Evolutionary conservation across 2,888 invertebrate genomes (phyloP), one percentile per base, ranked within the genome.

Genomic region (Drosophila mettleri): DNA sequence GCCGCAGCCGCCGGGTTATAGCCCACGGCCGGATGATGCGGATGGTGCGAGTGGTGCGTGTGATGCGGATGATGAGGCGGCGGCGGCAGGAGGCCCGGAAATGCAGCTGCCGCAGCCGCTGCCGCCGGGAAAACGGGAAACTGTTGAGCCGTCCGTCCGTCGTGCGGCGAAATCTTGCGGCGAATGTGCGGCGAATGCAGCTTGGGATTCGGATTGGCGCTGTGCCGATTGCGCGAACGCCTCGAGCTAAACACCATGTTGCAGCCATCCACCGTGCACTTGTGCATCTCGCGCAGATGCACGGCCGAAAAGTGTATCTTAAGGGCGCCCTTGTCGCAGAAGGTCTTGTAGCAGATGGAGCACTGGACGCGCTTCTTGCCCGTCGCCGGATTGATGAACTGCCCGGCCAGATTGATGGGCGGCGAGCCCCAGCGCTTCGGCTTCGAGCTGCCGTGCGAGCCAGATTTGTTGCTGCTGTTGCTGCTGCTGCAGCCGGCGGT

Each of bases 241-340:
- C 99, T 94, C 14, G 98, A 99, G 91, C 98, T 98, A 92, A 99
- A 99, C 97, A 98, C 98, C 98, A 99, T 99, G 91, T 97, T 98
- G 93, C 99, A 99, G 0, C 99, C 99, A 91, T 98, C 98, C 0
- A 99, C 98, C 0, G 99, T 99, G 92, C 99, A 99, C 93, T 98
- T 98, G 93, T 99, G 99, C 99, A 99, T 99, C 93, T 99, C 99
- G 38, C 99, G 95, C 65, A 99, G 93, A 91, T 99, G 99, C 14
- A 99, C 99, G 0, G 99, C 99, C 52, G 98, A 98, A 91, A 99
- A 99, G 92, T 99, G 99, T 7, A 99, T 99, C 93, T 99, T 99
- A 22, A 99, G 94, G 5, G 99, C 99, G 73, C 99, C 99, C 93
- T 99, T 99, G 93, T 99, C 99, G 94, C 99, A 99, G 93, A 99